Conservation (phyloP, 2,888 invertebrate species). For the Timema cristinae region DNA sequence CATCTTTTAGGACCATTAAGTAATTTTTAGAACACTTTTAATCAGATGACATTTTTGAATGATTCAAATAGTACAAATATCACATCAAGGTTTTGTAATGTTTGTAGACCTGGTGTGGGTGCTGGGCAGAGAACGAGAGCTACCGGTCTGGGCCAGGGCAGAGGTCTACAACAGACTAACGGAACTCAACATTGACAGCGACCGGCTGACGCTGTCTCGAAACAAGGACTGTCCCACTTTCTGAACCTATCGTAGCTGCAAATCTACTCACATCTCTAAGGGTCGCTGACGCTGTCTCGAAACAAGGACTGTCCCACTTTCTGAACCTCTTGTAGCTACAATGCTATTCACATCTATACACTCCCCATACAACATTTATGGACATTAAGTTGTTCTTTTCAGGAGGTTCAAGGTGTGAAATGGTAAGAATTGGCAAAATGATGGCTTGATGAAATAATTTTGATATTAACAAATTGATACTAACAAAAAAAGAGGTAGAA, state of each 20-base stretch:
- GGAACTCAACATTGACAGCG: slow-evolving; percentile 59
- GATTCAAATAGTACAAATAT: not conserved
- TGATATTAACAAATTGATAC: too few relatives aligned
- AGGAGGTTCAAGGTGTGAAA: too few relatives aligned
- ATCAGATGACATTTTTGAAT: too few relatives aligned
- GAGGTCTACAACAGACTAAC: slow-evolving; percentile 61
- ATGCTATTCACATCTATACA: too few relatives aligned
- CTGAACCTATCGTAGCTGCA: not conserved
- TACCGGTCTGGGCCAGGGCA: slow-evolving; percentile 58
- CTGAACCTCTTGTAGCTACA: not conserved
- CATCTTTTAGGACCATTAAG: too few relatives aligned
- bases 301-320: slow-evolving; percentile 58
- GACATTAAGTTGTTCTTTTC: too few relatives aligned
- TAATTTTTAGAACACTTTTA: too few relatives aligned
- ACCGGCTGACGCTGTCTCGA: slow-evolving; percentile 66
- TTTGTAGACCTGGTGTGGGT: slow-evolving; percentile 68
- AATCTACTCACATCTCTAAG: too few relatives aligned
- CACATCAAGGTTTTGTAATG: slow-evolving; percentile 13
- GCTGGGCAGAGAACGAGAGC: slow-evolving; percentile 61
- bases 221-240: slow-evolving; percentile 58
- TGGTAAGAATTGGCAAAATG: too few relatives aligned
- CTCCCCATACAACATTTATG: too few relatives aligned
- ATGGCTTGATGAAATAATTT: too few relatives aligned
- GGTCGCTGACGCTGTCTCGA: slow-evolving; percentile 59
- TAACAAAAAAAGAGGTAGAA: too few relatives aligned